A percentile compares a stretch with the other conserved stretches of the same genome.
phyloP scores from a whole-genome alignment of 2,888 invertebrate species.

The Rhogogaster chlorosoma region DNA sequence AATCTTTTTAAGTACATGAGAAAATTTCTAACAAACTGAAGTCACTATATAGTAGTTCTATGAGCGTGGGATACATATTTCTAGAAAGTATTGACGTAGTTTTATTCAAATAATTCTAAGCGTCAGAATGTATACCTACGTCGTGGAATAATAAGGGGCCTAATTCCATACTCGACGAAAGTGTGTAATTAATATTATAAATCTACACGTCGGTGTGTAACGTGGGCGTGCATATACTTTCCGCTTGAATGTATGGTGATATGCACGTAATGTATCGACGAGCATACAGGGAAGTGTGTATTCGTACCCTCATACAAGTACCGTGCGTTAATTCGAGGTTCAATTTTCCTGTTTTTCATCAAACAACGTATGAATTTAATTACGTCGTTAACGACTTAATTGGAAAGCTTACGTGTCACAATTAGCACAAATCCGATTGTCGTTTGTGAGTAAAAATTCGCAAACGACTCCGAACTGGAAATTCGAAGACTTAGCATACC shows the following conservation, averaged over 20 bases:
- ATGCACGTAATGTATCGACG: not conserved
- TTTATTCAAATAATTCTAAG: not conserved
- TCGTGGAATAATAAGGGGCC: not conserved
- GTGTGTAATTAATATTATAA: not conserved
- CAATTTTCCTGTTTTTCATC: constrained; percentile 31
- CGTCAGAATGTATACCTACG: not conserved
- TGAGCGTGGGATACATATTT: not conserved
- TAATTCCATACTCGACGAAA: not conserved
- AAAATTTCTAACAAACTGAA: not conserved
- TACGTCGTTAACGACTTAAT: constrained; percentile 23
- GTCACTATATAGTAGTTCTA: not conserved
- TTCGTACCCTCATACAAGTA: not conserved
- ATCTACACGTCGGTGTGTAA: not conserved
- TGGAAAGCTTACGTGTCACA: constrained; percentile 1
- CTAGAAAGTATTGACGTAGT: not conserved
- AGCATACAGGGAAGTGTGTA: not conserved
- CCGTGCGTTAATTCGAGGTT: not conserved
- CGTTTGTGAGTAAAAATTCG: not conserved
- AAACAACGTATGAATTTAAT: constrained; percentile 32
- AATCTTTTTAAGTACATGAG: not conserved
- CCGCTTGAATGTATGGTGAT: not conserved
- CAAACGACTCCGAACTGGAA: not conserved
- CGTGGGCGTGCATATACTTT: not conserved
- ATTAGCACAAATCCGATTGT: not conserved
- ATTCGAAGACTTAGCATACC: not conserved